A percentile compares a stretch with the other conserved stretches of the same genome.
phyloP scores from a whole-genome alignment of 2,888 invertebrate species.

The Phaonia tiefii region DNA sequence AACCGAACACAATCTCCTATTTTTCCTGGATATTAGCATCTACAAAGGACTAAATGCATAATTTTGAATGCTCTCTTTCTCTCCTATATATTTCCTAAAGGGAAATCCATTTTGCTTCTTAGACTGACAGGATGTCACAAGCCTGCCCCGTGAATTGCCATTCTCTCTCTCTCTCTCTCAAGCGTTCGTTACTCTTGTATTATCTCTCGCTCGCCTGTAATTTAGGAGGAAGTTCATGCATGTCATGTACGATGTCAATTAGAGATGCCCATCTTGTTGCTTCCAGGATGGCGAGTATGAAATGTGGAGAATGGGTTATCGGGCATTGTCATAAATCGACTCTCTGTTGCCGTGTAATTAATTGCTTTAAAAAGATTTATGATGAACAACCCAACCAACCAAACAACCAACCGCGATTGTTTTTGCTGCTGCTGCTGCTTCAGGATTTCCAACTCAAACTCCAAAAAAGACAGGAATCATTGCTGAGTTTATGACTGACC shows the following conservation, averaged over 20 bases:
- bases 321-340: slow-evolving; percentile 56
- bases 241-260: slow-evolving; percentile 63
- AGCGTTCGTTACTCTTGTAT: not conserved
- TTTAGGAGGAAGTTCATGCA: slow-evolving; percentile 57
- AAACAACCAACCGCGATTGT: not conserved
- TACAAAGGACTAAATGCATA: not conserved
- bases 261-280: slow-evolving; percentile 61
- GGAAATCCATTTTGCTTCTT: slow-evolving; percentile 35
- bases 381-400: slow-evolving; percentile 36
- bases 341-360: slow-evolving; percentile 62
- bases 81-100: slow-evolving; percentile 15
- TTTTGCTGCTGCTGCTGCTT: not conserved
- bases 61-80: not conserved
- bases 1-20: no score
- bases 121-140: slow-evolving; percentile 33
- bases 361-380: slow-evolving; percentile 64
- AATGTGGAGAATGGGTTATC: not conserved
- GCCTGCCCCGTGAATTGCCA: slow-evolving; percentile 7
- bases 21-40: no score
- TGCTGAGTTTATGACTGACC: slow-evolving; percentile 40
- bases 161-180: not conserved
- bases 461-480: not conserved
- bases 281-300: slow-evolving; percentile 40
- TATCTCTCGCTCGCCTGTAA: not conserved
- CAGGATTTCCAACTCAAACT: slow-evolving; percentile 27